Conservation (phyloP, 2,113 vertebrate genomes). For the Gnathonemus echidnorhynchus region DNA sequence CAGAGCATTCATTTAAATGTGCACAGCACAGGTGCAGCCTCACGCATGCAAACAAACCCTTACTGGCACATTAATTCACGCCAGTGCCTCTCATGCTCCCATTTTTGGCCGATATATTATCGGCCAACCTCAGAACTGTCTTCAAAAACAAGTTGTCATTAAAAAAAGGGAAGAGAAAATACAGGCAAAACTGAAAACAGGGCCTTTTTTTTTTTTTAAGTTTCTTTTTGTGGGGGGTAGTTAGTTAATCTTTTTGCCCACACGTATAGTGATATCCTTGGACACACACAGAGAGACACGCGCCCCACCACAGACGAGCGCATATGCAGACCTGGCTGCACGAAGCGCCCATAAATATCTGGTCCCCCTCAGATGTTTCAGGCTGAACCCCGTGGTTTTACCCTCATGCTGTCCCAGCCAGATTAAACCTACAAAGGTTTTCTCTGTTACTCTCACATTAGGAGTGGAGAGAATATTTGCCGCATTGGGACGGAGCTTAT, state of each 20-base stretch:
- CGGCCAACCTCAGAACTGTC: background rate
- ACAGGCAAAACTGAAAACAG: background rate
- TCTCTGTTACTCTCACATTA: constrained; percentile 57
- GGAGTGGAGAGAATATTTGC: constrained; percentile 50
- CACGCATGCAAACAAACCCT: background rate
- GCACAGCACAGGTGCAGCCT: background rate
- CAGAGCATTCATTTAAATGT: constrained; percentile 10
- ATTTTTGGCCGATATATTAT: background rate
- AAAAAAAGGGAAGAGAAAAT: background rate
- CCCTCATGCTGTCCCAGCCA: constrained; percentile 36
- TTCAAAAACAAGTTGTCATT: background rate
- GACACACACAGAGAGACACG: background rate
- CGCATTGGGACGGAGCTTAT: constrained; percentile 59
- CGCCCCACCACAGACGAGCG: background rate
- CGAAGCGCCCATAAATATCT: constrained; percentile 11
- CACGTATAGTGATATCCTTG: background rate
- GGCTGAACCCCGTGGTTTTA: constrained; percentile 30
- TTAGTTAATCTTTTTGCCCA: background rate
- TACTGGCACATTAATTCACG: background rate
- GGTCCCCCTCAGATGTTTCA: constrained; percentile 10
- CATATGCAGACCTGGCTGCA: background rate
- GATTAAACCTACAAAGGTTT: constrained; percentile 44
- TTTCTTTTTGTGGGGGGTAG: background rate
- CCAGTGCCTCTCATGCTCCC: background rate
- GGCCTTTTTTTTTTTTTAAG: background rate